A percentile compares a stretch with the other conserved stretches of the same genome.
phyloP scores from a whole-genome alignment of 2,797 vertebrate species.

The Notolabrus celidotus region DNA sequence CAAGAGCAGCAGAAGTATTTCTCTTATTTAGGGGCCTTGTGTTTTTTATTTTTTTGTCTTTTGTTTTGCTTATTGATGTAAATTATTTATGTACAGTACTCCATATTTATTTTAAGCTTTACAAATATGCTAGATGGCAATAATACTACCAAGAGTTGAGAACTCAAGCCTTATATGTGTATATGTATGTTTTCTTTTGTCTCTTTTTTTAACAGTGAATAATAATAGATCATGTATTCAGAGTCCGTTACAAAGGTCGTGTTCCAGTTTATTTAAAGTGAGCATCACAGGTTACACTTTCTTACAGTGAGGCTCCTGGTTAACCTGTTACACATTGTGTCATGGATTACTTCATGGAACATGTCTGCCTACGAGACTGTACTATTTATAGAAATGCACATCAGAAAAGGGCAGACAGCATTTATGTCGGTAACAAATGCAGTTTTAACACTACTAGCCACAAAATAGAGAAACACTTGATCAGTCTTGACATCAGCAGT shows the following conservation, averaged over 20 bases:
- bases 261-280: constrained; percentile 72
- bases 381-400: constrained; percentile 71
- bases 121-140: constrained; percentile 88
- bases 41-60: constrained; percentile 46
- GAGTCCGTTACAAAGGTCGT: constrained; percentile 60
- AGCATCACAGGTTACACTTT: constrained; percentile 47
- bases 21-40: constrained; percentile 81
- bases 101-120: constrained; percentile 89
- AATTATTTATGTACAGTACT: constrained; percentile 88
- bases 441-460: constrained; percentile 56
- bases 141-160: constrained; percentile 87
- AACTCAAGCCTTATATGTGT: constrained; percentile 88
- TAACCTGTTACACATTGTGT: constrained; percentile 64
- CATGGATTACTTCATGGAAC: constrained; percentile 25
- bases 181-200: constrained; percentile 72
- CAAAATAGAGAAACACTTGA: background rate
- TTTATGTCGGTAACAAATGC: constrained; percentile 39
- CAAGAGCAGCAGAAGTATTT: constrained; percentile 57
- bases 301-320: constrained; percentile 37
- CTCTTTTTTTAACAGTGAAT: constrained; percentile 56
- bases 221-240: constrained; percentile 67
- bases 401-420: constrained; percentile 33
- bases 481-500: background rate
- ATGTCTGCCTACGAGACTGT: constrained; percentile 37
- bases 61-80: constrained; percentile 74